These are phyloP conservation scores for Chaetodon auriga DNA, from an alignment of 2,113 vertebrate species.

Conservation along the genomic window DNA sequence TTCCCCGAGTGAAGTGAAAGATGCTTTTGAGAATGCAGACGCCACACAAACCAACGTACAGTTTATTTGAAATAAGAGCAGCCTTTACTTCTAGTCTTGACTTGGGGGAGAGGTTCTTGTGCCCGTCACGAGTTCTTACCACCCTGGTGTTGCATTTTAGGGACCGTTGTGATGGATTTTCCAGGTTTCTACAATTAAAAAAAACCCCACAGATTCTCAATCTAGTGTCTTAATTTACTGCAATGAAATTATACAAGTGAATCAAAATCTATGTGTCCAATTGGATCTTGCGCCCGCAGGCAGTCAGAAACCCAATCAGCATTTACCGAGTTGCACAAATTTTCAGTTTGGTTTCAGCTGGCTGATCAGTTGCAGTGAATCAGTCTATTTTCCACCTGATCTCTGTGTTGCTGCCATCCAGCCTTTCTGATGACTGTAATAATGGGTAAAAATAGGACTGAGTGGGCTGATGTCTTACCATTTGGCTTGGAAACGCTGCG, in stretches of 20 bases:
- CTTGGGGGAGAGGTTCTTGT: conserved; percentile 16
- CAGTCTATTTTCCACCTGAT: conserved; percentile 54
- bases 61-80: conserved; percentile 27
- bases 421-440: conserved; percentile 67
- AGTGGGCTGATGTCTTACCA: conserved; percentile 52
- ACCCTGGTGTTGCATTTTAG: conserved; percentile 11
- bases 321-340: not conserved
- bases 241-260: not conserved
- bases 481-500: conserved; percentile 45
- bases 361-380: conserved; percentile 40
- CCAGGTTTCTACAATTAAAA: not conserved
- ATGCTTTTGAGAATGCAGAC: conserved; percentile 28
- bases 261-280: not conserved
- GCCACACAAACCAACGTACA: conserved; percentile 2
- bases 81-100: conserved; percentile 8
- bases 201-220: not conserved
- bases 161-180: not conserved
- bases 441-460: conserved; percentile 67
- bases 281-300: not conserved
- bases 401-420: conserved; percentile 41
- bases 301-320: conserved; percentile 6
- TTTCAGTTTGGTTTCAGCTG: conserved; percentile 24
- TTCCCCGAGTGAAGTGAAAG: conserved; percentile 20
- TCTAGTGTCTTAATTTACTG: not conserved
- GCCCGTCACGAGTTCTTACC: conserved; percentile 23